These are phyloP conservation scores for Nestor notabilis DNA, from an alignment of 2,113 vertebrate species.

Conservation along the genomic window DNA sequence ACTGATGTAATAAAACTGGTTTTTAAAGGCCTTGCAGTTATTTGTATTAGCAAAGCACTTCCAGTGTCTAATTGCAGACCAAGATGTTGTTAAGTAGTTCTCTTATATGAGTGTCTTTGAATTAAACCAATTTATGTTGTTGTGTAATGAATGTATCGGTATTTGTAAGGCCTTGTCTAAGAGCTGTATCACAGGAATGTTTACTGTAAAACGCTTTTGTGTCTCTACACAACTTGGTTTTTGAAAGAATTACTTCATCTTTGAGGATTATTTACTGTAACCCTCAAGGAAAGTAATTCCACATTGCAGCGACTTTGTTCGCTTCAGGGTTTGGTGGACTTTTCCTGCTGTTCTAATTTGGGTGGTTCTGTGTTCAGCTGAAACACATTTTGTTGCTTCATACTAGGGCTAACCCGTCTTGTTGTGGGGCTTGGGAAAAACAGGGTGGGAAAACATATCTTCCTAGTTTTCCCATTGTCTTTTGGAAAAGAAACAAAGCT, in stretches of 20 bases:
- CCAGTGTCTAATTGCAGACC: not conserved
- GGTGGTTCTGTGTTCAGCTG: constrained; percentile 35
- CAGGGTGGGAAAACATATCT: not conserved
- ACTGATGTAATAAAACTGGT: not conserved
- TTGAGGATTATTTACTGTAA: constrained; percentile 25
- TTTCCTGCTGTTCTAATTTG: constrained; percentile 22
- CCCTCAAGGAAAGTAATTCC: constrained; percentile 33
- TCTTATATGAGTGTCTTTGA: not conserved
- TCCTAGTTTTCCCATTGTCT: constrained; percentile 6
- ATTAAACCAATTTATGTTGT: not conserved
- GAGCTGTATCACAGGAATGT: not conserved
- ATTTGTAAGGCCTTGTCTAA: not conserved
- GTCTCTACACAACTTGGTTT: not conserved
- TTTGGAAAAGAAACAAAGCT: not conserved
- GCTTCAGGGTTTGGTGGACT: not conserved
- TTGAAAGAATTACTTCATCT: not conserved
- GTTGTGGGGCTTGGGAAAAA: not conserved
- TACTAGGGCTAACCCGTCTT: not conserved
- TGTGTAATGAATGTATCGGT: not conserved
- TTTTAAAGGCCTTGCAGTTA: not conserved
- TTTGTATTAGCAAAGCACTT: not conserved
- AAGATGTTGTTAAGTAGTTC: not conserved
- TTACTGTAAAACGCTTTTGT: constrained; percentile 2
- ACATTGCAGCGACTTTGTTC: constrained; percentile 41
- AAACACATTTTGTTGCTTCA: constrained; percentile 36